Evolutionary conservation across 2,888 invertebrate genomes (phyloP), one percentile per base, ranked within the genome.

Genomic region (Drosophila paramelanica): DNA sequence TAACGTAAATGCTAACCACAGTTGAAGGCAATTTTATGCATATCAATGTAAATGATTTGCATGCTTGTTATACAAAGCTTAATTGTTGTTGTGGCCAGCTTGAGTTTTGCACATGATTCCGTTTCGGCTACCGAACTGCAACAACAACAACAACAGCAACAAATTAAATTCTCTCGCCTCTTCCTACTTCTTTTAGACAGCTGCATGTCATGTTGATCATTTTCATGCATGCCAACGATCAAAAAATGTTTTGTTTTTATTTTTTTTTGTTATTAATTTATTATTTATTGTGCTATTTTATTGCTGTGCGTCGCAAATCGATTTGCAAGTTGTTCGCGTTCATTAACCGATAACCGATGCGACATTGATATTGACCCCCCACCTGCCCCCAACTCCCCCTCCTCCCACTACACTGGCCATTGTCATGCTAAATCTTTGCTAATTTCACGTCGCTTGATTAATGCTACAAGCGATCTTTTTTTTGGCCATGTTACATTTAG

Each of bases 1-100:
- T 55, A 57, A 58, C 64, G 57, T 62, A 81, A 81, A 79, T 74
- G 86, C 68, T 67, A 75, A 60, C 86, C 81, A 45, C 81, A 76
- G 77, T 86, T 88, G 88, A 81, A 88, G 81, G 81, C 61, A 69
- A 61, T 88, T 84, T 84, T 60, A 58, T 75, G 75, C 79, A 75
- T 69, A 76, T 76, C 75, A 76, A 79, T 76, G 79, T 76, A 76
- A 79, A 76, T 75, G 65, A 75, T 79, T 79, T 79, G 76, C 75
- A 69, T 74, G 73, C 51, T 62, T 67, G 61, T 73, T 74, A 67
- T 73, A 67, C 67, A 55, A 27, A 27, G 41, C 41, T 41, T 46
- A 50, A 61, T 78, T 74, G 69, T 78, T 74, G 69, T 61, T 67
- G 45, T 57, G 47, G 45, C 39, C 27, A 58, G 47, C 41, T 20